These are phyloP conservation scores for Tyrannus savana DNA, from an alignment of 2,113 vertebrate genomes.

Conservation along the genomic window DNA sequence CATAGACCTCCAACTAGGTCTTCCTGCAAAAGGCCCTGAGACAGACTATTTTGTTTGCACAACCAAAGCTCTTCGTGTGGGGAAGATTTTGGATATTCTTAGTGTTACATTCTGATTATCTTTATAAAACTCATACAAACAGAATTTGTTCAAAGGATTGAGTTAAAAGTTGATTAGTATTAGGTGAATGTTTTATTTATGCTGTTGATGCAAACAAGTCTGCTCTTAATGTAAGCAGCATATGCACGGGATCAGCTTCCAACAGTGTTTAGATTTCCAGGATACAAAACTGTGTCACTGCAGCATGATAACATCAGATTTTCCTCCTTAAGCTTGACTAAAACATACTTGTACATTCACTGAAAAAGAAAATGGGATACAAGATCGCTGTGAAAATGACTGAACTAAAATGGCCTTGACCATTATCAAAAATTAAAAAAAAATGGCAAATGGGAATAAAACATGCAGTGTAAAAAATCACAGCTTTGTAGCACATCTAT, in stretches of 20 bases:
- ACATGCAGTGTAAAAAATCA: background rate
- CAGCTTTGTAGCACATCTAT: background rate
- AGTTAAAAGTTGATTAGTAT: background rate
- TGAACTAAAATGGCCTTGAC: background rate
- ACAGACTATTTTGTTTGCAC: background rate
- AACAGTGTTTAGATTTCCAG: background rate
- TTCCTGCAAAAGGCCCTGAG: background rate
- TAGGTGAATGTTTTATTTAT: background rate
- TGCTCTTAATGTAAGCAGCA: background rate
- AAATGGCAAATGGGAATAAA: background rate
- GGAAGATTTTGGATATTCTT: background rate
- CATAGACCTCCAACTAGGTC: background rate
- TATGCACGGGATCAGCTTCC: background rate
- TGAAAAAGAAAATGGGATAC: background rate
- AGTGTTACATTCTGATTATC: background rate
- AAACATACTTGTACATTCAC: background rate
- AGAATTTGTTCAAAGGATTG: background rate
- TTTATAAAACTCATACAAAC: background rate
- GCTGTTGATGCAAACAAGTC: background rate
- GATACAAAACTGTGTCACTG: background rate
- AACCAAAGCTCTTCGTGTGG: background rate
- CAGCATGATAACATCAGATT: background rate
- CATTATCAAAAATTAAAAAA: background rate
- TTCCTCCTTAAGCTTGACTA: background rate
- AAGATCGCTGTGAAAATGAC: background rate